Evolutionary conservation across 2,113 vertebrate genomes (phyloP), one percentile per base, ranked within the genome.

Genomic region (Synchiropus splendidus): DNA sequence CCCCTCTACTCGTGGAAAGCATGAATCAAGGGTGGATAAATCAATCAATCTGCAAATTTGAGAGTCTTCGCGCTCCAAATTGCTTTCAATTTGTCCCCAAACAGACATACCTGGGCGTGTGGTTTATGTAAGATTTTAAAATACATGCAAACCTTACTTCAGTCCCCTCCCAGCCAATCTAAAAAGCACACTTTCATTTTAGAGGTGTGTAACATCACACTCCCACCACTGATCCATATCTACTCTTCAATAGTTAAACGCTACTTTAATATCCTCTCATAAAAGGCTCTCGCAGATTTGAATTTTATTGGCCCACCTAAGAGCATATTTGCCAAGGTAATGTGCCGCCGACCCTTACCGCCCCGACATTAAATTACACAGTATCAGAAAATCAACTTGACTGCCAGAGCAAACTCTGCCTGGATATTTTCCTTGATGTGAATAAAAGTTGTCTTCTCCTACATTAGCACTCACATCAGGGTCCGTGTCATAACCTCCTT

Each of bases 281-380:
- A 54, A 45, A 60, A 53, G 39, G n/a, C n/a, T n/a, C n/a, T n/a
- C n/a, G n/a, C n/a, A n/a, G 51, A 53, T 52, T 63, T 71, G 63
- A 56, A 38, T 65, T 66, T 68, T 47, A 49, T 15, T 39, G 42
- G 55, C 34, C 51, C 36, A 52, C 75, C 68, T 68, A 58, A 38
- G 56, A 61, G 48, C 53, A 64, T n/a, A n/a, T n/a, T n/a, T n/a
- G n/a, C n/a, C n/a, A 52, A 61, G 63, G 60, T 63, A 68, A 74
- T 61, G 58, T 68, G 45, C 61, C 48, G 58, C 48, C 60, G 66
- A 75, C 54, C 66, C 61, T 45, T 63, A 5, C 41, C 21, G 47
- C 41, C 54, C 42, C 55, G 12, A 62, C 61, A 58, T 66, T 70
- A 68, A 66, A 68, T 62, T 46, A 43, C 51, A 53, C 34, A 61